Base-by-base conservation (phyloP, 1,140 invertebrate species). In the Piezodorus guildinii region DNA sequence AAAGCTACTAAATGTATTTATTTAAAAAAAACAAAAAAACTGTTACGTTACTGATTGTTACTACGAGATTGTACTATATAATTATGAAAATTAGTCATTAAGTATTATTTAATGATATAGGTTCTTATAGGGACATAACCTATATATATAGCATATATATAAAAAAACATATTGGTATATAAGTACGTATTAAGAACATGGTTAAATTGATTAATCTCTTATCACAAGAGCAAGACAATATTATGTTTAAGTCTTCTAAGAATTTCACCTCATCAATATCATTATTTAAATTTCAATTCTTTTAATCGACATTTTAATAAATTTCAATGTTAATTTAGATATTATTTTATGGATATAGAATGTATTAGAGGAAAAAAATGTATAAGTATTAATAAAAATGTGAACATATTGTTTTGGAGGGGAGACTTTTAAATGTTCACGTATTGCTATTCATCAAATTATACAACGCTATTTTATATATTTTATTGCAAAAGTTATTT, bases 41-140 rank as follows among this genome's bases (percentile, higher is more conserved):
- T 56, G 52, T 56, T 60, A 44, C 25, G 58, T 60, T 60, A 39
- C 58, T 43, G 8, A 60, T 43, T 60, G 58, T 60, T 60, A 52
- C 49, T 21, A 43, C 27, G 58, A 60, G 58, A 60, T 60, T 60
- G 58, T 60, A 60, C 34, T 60, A 60, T 60, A 60, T 34, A 23
- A 60, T 43, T 17, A 17, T 60, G 30, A 60, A 39, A 19, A 4
- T 34, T 60, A 60, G 58, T 60, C 30, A 60, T 60, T 34, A 60
- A 56, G 52, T 56, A 56, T 56, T 56, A 56, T 56, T 56, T 49
- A 49, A 56, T 56, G 52, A 56, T 56, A 23, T 19, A 19, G n/a
- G 46, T 19, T 49, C 46, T 19, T 49, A 49, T 49, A 10, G 46
- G 17, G 21, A 21, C 46, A 49, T 49, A 49, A 19, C 21, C n/a